Evolutionary conservation across 2,113 vertebrate species (phyloP), one percentile per base, ranked within the genome.

Genomic region (Rattus rattus): DNA sequence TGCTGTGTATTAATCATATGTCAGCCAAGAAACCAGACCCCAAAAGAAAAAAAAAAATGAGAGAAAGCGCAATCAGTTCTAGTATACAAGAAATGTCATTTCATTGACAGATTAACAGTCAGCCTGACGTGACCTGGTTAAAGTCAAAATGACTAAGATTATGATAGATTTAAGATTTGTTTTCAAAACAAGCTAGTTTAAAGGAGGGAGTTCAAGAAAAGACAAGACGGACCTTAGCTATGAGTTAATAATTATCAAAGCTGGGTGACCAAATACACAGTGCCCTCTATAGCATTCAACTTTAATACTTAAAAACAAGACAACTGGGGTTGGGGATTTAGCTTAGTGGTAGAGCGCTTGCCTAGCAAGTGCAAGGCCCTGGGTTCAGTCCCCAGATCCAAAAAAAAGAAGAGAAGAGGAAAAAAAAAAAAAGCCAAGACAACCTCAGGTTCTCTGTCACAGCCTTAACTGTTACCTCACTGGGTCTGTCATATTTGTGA

Each of bases 221-320:
- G 96, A 89, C n/a, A 84, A 93, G 65, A 67, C 0, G 59, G 93
- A 91, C 90, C 72, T 95, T 84, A 69, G 72, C 91, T 83, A 65
- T 80, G 20, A 97, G 95, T 97, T 96, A 97, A 94, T 94, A 79
- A 97, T 90, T 96, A 72, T 88, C 94, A 86, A 94, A 96, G 81
- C n/a, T 91, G 36, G 90, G 52, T 49, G 36, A 92, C 61, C 88
- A 94, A 94, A 88, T 36, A 49, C 28, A 91, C 39, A 54, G 26
- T 49, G 2, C 91, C 90, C 56, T 94, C 65, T 76, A 90, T 7
- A 75, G 13, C 79, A 52, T 61, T 69, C 8, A 2, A 91, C 52
- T 88, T 95, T 33, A 73, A 33, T 73, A 90, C 69, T 43, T 47
- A 76, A 91, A 79, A 43, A 43, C 43, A 43, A 43, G 43, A 43